Base-by-base conservation (phyloP, 2,797 vertebrate species). In the Coccyzus lansbergi region DNA sequence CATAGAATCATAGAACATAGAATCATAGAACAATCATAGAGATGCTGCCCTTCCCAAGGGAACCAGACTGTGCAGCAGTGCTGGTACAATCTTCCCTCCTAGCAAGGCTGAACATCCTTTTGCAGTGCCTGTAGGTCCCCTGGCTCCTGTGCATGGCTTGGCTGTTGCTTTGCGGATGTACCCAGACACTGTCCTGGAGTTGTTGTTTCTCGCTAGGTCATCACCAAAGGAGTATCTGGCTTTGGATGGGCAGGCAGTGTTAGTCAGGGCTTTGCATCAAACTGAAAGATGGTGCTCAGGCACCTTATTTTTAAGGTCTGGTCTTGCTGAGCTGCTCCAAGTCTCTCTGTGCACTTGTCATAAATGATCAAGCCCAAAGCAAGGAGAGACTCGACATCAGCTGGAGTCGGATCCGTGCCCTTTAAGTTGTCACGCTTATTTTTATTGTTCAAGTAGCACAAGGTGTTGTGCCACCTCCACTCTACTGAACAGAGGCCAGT, bases 391-490 rank as follows among this genome's bases (percentile, higher is more conserved):
- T 68, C 1, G 4, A 4, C 0, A 0, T 46, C 83, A 90, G 46
- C 70, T 71, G 65, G 49, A 80, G 55, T 29, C 3, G 3, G 42
- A 40, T 91, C 51, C 3, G 0, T 56, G 78, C 42, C 76, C 75
- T 78, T 71, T 40, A 26, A 59, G 52, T 72, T 58, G 58, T 81
- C 74, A n/a, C 0, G 1, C 76, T 42, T 80, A 62, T 24, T 92
- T 75, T 93, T 76, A 33, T 62, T 13, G 2, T 77, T 74, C 4
- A 16, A 49, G 64, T 22, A 91, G 71, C 71, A 22, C 68, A 44
- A 92, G 87, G 79, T 91, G 60, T 80, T 77, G 69, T 46, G 34
- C 69, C 86, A 83, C 87, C 85, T 89, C 85, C 82, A 42, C 59
- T 16, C 1, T 34, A 25, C 51, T 53, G 79, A 93, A 4, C 64